phyloP scores from a whole-genome alignment of 1,140 invertebrate genomes.

The Drosophila cardini region DNA sequence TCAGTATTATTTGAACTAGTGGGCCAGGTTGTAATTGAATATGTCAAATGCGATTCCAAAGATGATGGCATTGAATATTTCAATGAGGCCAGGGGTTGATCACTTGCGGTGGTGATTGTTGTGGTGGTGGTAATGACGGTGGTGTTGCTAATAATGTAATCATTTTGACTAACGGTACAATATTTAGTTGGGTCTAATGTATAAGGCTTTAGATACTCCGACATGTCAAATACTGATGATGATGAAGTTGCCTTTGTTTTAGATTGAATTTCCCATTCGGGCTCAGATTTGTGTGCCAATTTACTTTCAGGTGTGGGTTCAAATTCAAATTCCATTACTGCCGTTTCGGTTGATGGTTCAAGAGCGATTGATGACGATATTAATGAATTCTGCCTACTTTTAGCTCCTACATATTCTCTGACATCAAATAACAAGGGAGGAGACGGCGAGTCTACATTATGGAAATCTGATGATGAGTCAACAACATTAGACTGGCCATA shows the following conservation, averaged over 20 bases:
- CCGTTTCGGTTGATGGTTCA: not conserved
- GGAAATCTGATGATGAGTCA: not conserved
- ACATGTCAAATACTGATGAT: conserved; percentile 56
- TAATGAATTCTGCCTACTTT: not conserved
- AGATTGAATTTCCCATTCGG: not conserved
- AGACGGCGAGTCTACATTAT: not conserved
- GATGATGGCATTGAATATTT: conserved; percentile 11
- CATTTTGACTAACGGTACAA: conserved; percentile 24
- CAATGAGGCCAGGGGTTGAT: conserved; percentile 1
- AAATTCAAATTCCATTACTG: not conserved
- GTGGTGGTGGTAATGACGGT: conserved; percentile 18
- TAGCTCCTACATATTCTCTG: not conserved
- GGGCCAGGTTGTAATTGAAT: conserved; percentile 23
- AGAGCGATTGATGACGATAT: conserved; percentile 2
- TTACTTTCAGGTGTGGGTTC: too few relatives aligned
- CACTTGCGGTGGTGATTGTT: conserved; percentile 3
- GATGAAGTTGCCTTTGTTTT: not conserved
- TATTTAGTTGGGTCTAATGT: conserved; percentile 43
- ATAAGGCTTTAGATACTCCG: conserved; percentile 70
- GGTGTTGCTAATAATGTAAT: conserved; percentile 10
- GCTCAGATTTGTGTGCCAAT: too few relatives aligned
- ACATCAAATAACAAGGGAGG: not conserved
- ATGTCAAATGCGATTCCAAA: conserved; percentile 26
- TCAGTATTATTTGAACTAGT: conserved; percentile 29
- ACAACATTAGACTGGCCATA: not conserved